Evolutionary conservation across 1,140 invertebrate genomes (phyloP), one percentile per base, ranked within the genome.

Genomic region (Plectrocnemia conspersa): DNA sequence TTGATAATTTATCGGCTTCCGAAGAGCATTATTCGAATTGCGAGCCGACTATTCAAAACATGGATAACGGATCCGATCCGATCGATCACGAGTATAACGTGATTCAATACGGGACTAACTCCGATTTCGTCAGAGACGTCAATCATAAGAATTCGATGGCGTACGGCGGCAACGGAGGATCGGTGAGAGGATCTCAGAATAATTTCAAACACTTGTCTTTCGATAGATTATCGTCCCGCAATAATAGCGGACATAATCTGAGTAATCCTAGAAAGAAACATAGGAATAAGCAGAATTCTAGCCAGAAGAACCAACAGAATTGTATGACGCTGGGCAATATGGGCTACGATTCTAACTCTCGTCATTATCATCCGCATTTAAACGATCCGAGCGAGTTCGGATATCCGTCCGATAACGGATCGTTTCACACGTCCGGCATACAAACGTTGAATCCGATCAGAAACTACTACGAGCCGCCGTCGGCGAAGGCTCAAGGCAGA

Each of bases 1-100:
- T 62, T 48, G 56, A 62, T 44, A 59, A 62, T 46, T 72, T 53
- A 53, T 76, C 73, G 0, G 71, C 69, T 0, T 76, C 74, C 0
- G 74, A 76, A 42, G 74, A 76, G 46, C 74, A 76, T 49, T 76
- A 76, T 46, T 76, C 74, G 0, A 76, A 76, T 49, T 76, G 74
- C 50, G 74, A 76, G 56, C 74, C 72, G 10, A 69, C 70, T 0
- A 71, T 76, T 35, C 74, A 76, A 42, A 73, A 71, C 9, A 56
- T 76, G 22, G 73, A 76, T 63, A 36, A 23, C 2, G 74, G 70
- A 1, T 71, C 72, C 36, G 72, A 76, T 58, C 65, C 72, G 0
- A 64, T 76, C 19, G 74, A 75, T 55, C 74, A 76, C 59, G 74
- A 76, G 54, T 76, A 76, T 46, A 76, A 76, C 49, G 73, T 74